These are phyloP conservation scores for Formica exsecta DNA, from an alignment of 1,140 invertebrate species.

Conservation along the genomic window DNA sequence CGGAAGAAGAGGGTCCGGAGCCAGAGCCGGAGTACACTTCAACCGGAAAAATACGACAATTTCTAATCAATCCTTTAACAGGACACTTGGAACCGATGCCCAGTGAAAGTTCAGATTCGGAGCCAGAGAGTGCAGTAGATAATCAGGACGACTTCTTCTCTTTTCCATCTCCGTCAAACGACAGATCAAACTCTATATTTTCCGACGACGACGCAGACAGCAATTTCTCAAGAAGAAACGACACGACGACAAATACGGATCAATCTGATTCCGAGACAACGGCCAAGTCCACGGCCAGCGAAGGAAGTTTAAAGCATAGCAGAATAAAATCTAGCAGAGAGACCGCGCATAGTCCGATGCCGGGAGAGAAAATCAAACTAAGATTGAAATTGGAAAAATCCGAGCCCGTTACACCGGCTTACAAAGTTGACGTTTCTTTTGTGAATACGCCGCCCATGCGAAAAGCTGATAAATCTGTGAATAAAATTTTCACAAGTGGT, in stretches of 20 bases:
- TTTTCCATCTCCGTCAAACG: conserved; percentile 87
- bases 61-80: conserved; percentile 95
- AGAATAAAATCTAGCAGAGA: conserved; percentile 84
- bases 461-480: conserved; percentile 86
- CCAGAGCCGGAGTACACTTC: conserved; percentile 84
- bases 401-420: conserved; percentile 91
- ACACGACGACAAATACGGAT: conserved; percentile 87
- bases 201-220: conserved; percentile 88
- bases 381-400: conserved; percentile 93
- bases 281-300: conserved; percentile 87
- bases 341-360: conserved; percentile 83
- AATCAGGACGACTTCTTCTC: conserved; percentile 87
- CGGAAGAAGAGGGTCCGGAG: conserved; percentile 63
- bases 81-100: conserved; percentile 94
- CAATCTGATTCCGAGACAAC: conserved; percentile 90
- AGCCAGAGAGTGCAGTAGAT: conserved; percentile 85
- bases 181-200: conserved; percentile 88
- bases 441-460: conserved; percentile 87
- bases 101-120: conserved; percentile 88
- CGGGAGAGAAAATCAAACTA: conserved; percentile 93
- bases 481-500: conserved; percentile 81
- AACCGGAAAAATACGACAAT: conserved; percentile 89
- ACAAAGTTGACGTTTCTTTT: conserved; percentile 93
- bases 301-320: conserved; percentile 85
- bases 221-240: conserved; percentile 86